These are phyloP conservation scores for Denticeps clupeoides DNA, from an alignment of 2,797 vertebrate genomes.

Conservation along the genomic window DNA sequence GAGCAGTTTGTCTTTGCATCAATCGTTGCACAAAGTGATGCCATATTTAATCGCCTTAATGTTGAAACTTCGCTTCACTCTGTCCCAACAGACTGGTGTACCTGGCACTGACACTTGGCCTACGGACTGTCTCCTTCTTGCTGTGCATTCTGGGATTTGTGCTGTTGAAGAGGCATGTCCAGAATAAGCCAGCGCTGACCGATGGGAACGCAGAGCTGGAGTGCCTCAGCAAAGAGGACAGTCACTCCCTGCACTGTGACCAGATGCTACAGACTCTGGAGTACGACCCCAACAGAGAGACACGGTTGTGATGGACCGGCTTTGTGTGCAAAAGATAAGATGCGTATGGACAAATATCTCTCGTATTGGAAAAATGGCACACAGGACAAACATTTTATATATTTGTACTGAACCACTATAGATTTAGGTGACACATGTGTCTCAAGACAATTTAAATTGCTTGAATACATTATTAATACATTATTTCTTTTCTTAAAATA, in stretches of 20 bases:
- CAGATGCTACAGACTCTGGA: slow-evolving; percentile 36
- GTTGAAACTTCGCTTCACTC: too few relatives aligned
- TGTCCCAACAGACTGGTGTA: too few relatives aligned
- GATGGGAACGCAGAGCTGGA: slow-evolving; percentile 48
- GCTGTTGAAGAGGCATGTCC: slow-evolving; percentile 46
- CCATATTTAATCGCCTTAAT: too few relatives aligned
- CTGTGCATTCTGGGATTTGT: slow-evolving; percentile 52
- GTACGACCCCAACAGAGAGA: slow-evolving; percentile 50
- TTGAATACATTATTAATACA: too few relatives aligned
- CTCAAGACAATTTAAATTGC: too few relatives aligned
- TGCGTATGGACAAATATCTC: too few relatives aligned
- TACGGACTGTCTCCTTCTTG: slow-evolving; percentile 55
- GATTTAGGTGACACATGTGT: slow-evolving; percentile 32
- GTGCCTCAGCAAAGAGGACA: slow-evolving; percentile 51
- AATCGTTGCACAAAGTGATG: too few relatives aligned
- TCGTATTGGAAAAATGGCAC: too few relatives aligned
- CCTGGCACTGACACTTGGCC: slow-evolving; percentile 53
- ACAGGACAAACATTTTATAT: slow-evolving; percentile 36
- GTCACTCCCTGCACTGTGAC: slow-evolving; percentile 39
- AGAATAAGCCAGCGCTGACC: slow-evolving; percentile 21
- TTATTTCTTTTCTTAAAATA: too few relatives aligned
- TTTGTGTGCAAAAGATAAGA: too few relatives aligned
- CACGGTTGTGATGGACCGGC: slow-evolving; percentile 39
- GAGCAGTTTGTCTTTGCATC: too few relatives aligned
- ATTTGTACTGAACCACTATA: slow-evolving; percentile 42